Evolutionary conservation across 30 jellyfish, hydroid and myxozoan genomes (phyloP).

Genomic region (Aurelia sp.): DNA sequence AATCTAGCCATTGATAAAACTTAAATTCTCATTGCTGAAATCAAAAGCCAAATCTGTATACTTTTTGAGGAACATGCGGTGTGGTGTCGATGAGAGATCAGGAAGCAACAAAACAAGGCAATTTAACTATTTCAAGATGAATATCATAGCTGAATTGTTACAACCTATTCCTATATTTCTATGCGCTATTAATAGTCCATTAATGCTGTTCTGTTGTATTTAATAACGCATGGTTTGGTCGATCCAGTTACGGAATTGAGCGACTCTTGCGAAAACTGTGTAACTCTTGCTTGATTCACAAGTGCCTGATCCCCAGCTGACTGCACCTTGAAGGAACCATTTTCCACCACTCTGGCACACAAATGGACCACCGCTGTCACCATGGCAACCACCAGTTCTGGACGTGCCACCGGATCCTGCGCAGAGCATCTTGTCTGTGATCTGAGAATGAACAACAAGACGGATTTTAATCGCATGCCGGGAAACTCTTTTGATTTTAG

Average conservation of each 20-base stretch:
- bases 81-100: too few relatives aligned
- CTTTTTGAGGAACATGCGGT: too few relatives aligned
- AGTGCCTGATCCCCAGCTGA: constrained; percentile 92
- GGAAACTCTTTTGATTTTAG: too few relatives aligned
- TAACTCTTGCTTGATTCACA: constrained; percentile 72
- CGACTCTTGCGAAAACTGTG: constrained; percentile 92
- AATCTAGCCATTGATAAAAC: too few relatives aligned
- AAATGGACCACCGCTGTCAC: constrained; percentile 98
- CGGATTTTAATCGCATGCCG: too few relatives aligned
- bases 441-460: constrained; percentile 12
- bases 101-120: too few relatives aligned
- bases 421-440: constrained; percentile 84
- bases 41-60: too few relatives aligned
- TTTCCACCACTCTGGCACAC: constrained; percentile 85
- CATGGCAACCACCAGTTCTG: constrained; percentile 96
- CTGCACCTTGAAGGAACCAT: constrained; percentile 94
- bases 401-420: constrained; percentile 90
- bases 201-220: not conserved
- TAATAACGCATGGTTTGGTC: constrained; percentile 31
- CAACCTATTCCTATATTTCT: too few relatives aligned
- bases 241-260: constrained; percentile 66
- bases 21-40: too few relatives aligned
- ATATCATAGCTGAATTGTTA: too few relatives aligned
- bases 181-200: not conserved
- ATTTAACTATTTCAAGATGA: too few relatives aligned